These are phyloP conservation scores for Nesidiocoris tenuis DNA, from an alignment of 2,888 invertebrate species.

Conservation along the genomic window DNA sequence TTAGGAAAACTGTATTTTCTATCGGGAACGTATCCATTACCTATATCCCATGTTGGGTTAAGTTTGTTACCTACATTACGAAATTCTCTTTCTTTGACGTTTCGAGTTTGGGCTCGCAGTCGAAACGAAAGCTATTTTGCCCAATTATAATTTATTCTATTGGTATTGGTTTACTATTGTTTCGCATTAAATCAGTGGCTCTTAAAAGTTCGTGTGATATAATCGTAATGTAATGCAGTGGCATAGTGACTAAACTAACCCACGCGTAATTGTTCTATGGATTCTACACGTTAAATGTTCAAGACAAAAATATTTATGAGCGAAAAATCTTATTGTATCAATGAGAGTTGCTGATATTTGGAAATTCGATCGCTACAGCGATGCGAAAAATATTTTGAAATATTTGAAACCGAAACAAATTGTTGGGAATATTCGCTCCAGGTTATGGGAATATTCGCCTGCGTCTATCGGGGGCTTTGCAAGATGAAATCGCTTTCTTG, in stretches of 20 bases:
- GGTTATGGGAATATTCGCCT: no score
- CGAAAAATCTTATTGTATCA: slow-evolving; percentile 15
- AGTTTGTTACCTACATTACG: no score
- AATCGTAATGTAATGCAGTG: slow-evolving; percentile 17
- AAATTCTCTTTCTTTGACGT: no score
- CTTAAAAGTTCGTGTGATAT: slow-evolving; percentile 38
- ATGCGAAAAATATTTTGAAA: no score
- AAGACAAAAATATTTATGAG: slow-evolving; percentile 1
- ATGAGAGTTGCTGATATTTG: slow-evolving; percentile 33
- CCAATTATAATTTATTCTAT: not conserved
- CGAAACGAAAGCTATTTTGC: not conserved
- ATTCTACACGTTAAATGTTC: slow-evolving; percentile 6
- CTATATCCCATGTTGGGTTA: slow-evolving; percentile 35
- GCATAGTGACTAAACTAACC: not conserved
- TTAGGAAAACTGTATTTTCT: slow-evolving; percentile 30
- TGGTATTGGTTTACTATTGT: no score
- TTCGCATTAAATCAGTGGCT: slow-evolving; percentile 23
- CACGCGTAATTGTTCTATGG: not conserved
- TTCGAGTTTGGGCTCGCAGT: no score
- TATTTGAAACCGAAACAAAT: no score
- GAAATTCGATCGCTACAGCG: not conserved
- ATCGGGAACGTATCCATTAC: slow-evolving; percentile 22
- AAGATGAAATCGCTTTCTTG: no score
- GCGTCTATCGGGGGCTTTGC: no score
- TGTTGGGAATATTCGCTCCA: no score